phyloP scores from a whole-genome alignment of 1,140 invertebrate genomes.

The Bombus soroeensis region DNA sequence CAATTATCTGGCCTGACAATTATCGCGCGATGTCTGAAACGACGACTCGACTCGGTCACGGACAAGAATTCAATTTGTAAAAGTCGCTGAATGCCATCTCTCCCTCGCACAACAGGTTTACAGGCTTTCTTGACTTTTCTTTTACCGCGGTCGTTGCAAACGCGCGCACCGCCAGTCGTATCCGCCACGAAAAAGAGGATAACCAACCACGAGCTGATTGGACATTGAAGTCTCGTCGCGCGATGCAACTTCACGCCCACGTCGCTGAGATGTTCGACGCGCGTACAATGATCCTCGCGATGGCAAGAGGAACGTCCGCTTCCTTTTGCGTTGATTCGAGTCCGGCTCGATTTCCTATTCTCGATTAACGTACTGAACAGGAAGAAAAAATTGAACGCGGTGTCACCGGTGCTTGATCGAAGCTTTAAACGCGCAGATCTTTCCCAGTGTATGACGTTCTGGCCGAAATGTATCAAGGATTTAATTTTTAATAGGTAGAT shows the following conservation, averaged over 20 bases:
- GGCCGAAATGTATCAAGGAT: neutral
- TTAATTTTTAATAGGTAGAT: neutral
- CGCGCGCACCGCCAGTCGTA: neutral
- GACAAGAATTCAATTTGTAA: slow-evolving; percentile 48
- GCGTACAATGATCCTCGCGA: slow-evolving; percentile 41
- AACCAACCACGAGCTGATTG: slow-evolving; percentile 58
- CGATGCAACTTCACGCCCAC: slow-evolving; percentile 42
- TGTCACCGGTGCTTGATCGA: slow-evolving; percentile 7
- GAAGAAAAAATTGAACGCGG: neutral
- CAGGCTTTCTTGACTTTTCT: slow-evolving; percentile 10
- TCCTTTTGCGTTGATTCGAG: slow-evolving; percentile 42
- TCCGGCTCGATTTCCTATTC: neutral
- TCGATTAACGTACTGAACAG: neutral
- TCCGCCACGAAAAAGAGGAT: slow-evolving; percentile 26
- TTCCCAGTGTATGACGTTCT: neutral
- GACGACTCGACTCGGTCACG: neutral
- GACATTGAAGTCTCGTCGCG: slow-evolving; percentile 63
- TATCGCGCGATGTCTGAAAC: slow-evolving; percentile 14
- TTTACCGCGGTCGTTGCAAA: neutral
- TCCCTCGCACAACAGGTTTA: slow-evolving; percentile 17
- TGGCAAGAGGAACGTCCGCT: slow-evolving; percentile 17
- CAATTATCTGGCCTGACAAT: slow-evolving; percentile 35
- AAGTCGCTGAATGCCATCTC: slow-evolving; percentile 14
- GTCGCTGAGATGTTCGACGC: slow-evolving; percentile 41
- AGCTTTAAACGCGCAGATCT: neutral